Percentiles rank a stretch among this genome's conserved stretches.
These are phyloP conservation scores for Muschampia plurimacula DNA, from an alignment of 2,888 invertebrate genomes.

Conservation along the genomic window DNA sequence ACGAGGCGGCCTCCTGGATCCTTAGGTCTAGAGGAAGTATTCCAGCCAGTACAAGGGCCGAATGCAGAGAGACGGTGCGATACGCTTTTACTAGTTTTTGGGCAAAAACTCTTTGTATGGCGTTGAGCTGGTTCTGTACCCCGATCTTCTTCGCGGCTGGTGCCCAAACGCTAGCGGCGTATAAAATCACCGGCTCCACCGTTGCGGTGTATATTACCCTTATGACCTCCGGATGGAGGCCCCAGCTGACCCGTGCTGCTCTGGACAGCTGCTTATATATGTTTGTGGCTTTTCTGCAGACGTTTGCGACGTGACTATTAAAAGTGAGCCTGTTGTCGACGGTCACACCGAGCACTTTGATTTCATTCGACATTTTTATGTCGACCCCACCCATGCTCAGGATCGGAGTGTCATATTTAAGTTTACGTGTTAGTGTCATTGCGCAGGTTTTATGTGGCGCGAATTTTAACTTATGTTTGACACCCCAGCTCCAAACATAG, in stretches of 20 bases:
- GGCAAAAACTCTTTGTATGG: conserved; percentile 35
- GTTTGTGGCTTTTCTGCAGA: not conserved
- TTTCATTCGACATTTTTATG: not conserved
- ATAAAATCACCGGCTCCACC: too few relatives aligned
- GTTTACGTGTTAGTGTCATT: not conserved
- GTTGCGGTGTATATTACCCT: too few relatives aligned
- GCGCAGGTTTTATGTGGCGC: not conserved
- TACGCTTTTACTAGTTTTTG: conserved; percentile 36
- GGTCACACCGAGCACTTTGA: not conserved
- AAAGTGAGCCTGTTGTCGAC: not conserved
- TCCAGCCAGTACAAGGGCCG: too few relatives aligned
- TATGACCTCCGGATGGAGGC: not conserved
- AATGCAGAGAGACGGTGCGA: conserved; percentile 35
- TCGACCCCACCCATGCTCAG: not conserved
- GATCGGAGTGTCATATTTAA: not conserved
- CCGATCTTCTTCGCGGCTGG: too few relatives aligned
- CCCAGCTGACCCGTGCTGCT: not conserved
- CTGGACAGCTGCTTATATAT: not conserved
- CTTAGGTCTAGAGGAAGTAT: too few relatives aligned
- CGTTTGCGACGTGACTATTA: not conserved
- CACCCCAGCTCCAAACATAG: too few relatives aligned
- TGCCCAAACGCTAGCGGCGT: too few relatives aligned
- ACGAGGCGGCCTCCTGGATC: too few relatives aligned
- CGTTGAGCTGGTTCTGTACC: conserved; percentile 18
- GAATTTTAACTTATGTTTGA: not conserved